phyloP scores from a whole-genome alignment of 2,888 invertebrate species.

The Calameuta pallipes region DNA sequence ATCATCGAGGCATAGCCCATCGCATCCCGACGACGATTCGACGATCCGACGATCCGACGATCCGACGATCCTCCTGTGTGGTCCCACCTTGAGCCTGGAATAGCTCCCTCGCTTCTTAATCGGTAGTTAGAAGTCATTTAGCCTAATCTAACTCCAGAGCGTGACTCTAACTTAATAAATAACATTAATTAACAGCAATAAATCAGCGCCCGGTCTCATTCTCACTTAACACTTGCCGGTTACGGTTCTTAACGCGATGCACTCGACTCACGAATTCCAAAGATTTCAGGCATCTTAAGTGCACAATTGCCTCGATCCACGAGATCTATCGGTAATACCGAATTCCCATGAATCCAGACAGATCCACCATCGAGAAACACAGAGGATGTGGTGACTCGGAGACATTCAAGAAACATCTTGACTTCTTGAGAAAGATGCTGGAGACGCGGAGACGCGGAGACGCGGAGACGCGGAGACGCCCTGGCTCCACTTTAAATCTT shows the following conservation, averaged over 20 bases:
- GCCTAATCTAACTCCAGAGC: constrained; percentile 27
- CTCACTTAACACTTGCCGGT: constrained; percentile 12
- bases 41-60: background rate
- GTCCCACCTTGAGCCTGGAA: constrained; percentile 30
- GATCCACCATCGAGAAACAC: no score
- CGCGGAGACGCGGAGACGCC: no score
- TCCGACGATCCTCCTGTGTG: constrained; percentile 37
- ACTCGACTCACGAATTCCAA: constrained; percentile 17
- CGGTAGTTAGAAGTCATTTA: constrained; percentile 36
- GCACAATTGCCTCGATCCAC: background rate
- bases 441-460: no score
- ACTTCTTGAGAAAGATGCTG: no score
- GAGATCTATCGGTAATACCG: no score
- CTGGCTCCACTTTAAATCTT: no score
- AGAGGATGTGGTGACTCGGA: no score
- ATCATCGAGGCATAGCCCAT: no score
- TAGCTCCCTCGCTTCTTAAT: constrained; percentile 29
- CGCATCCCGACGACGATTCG: background rate
- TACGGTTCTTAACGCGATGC: constrained; percentile 2
- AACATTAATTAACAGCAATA: constrained; percentile 46
- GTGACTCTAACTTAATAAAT: constrained; percentile 39
- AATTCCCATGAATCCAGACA: no score
- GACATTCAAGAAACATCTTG: background rate
- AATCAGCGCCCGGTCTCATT: constrained; percentile 28
- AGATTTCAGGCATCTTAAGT: constrained; percentile 22